Evolutionary conservation across 1,140 invertebrate species (phyloP), one percentile per base, ranked within the genome.

Genomic region (Dinothrombium tinctorium): DNA sequence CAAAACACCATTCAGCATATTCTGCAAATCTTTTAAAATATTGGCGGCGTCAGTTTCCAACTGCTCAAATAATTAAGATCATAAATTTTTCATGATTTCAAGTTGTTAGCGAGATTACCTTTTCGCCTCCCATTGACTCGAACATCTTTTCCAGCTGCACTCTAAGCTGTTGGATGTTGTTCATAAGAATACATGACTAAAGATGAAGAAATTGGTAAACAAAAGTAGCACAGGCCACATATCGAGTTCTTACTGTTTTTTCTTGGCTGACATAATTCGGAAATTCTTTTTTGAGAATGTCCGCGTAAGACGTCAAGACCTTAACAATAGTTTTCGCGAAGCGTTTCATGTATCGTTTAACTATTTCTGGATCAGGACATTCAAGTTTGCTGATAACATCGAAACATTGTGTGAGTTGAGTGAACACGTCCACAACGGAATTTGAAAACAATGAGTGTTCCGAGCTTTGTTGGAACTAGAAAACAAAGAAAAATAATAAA

Each of bases 381-480:
- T 96, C 84, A 11, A 99, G 65, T 61, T 96, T 96, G 41, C 86
- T 94, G 40, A 99, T 89, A 41, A 99, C 87, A 62, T 96, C 90
- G 62, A 98, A 92, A 62, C 92, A 98, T 59, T 99, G 92, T 38
- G 94, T 96, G 36, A 99, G 66, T 62, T 98, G 90, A 2, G 94
- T 98, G 61, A 99, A 99, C 35, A 99, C 87, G 59, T 99, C 94
- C 25, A 98, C 94, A 31, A 99, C 94, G n/a, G 89, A 96, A 57
- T 90, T 94, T 45, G 90, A 96, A 68, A 99, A 99, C 45, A 95
- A 65, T 4, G 87, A 78, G 60, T 99, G 92, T 56, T 99, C 94
- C 47, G 87, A 94, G 55, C 86, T 96, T 63, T 84, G 83, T 69
- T 90, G 86, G 67, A 99, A 99, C 87, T 94, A 66, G 8, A n/a